phyloP scores from a whole-genome alignment of 2,888 invertebrate genomes.

The Bugula neritina region DNA sequence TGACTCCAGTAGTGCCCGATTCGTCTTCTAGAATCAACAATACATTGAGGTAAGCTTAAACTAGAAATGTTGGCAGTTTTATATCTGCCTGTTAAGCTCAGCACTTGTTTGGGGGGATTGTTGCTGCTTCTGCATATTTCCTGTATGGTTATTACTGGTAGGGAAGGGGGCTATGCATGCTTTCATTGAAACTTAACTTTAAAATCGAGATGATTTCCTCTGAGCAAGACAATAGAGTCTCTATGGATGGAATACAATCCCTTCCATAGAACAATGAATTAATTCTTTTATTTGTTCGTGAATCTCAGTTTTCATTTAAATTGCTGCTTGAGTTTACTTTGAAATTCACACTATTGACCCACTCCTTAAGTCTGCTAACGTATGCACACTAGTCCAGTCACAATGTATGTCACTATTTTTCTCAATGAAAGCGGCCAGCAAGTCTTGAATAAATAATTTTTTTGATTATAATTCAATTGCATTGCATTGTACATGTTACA shows the following conservation, averaged over 20 bases:
- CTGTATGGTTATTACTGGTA: no score
- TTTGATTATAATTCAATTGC: no score
- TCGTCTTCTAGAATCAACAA: neutral
- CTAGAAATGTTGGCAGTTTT: neutral
- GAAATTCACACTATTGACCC: neutral
- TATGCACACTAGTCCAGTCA: neutral
- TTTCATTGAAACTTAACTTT: no score
- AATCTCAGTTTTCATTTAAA: neutral
- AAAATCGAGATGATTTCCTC: no score
- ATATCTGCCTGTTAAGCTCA: no score
- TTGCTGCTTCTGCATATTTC: no score
- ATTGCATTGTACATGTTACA: no score
- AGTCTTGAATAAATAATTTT: neutral
- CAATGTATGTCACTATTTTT: neutral
- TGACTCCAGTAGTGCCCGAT: conserved; percentile 22
- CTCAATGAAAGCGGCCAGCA: neutral
- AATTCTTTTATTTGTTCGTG: neutral
- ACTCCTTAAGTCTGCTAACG: neutral
- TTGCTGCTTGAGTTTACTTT: neutral
- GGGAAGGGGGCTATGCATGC: no score
- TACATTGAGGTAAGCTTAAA: neutral
- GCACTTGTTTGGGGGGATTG: no score
- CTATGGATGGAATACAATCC: no score
- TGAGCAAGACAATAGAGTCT: no score
- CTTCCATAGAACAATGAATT: no score